phyloP scores from a whole-genome alignment of 2,888 invertebrate species.

The Celastrina argiolus region DNA sequence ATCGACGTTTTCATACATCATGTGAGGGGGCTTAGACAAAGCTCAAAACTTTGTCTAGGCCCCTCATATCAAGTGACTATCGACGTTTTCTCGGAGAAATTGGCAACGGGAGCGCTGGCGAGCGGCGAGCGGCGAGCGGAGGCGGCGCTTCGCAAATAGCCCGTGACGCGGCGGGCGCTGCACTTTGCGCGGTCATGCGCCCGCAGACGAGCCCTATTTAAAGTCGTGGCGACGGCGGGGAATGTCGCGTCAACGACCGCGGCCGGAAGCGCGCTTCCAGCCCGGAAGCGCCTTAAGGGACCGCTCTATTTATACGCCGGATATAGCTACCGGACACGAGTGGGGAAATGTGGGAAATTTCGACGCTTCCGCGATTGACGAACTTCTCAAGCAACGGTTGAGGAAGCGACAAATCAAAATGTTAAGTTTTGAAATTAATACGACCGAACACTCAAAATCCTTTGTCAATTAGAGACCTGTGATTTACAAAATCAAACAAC shows the following conservation, averaged over 20 bases:
- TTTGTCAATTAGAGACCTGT: no score
- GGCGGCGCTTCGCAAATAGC: slow-evolving; percentile 63
- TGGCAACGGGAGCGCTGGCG: slow-evolving; percentile 21
- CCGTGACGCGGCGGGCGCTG: slow-evolving; percentile 74
- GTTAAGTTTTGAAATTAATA: no score
- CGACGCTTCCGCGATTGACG: not conserved
- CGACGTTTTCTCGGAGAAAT: not conserved
- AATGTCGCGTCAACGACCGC: slow-evolving; percentile 75
- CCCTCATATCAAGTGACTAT: not conserved
- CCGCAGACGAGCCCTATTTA: slow-evolving; percentile 72
- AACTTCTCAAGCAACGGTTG: not conserved
- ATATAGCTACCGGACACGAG: not conserved
- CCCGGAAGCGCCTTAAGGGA: slow-evolving; percentile 77
- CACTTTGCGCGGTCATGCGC: slow-evolving; percentile 74
- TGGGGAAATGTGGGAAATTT: not conserved
- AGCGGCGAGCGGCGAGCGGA: slow-evolving; percentile 34
- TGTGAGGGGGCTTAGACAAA: no score
- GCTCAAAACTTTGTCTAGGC: not conserved
- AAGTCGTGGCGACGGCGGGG: slow-evolving; percentile 65
- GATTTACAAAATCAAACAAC: no score
- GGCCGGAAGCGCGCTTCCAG: slow-evolving; percentile 76
- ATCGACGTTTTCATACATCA: no score
- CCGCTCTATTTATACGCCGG: slow-evolving; percentile 67
- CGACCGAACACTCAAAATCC: no score
- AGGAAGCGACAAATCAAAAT: no score